Percentiles rank a stretch among this genome's conserved stretches.
These are phyloP conservation scores for Caretta caretta DNA, from an alignment of 2,113 vertebrate species.

Conservation along the genomic window DNA sequence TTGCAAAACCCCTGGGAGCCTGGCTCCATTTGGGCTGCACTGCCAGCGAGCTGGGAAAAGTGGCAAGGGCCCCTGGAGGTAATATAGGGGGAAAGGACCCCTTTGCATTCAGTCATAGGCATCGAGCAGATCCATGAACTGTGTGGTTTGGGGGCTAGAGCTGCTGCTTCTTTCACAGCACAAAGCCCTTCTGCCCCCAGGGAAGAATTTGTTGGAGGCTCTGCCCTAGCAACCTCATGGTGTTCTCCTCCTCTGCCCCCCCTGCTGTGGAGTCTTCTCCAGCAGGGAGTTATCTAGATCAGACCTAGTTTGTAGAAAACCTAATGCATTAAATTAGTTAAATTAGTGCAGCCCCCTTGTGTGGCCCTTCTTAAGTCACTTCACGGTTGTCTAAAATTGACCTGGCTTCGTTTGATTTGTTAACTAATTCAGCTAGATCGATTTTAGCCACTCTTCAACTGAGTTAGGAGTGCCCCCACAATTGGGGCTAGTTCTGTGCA, in stretches of 20 bases:
- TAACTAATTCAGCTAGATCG: background rate
- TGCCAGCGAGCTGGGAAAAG: background rate
- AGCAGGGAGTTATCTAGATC: background rate
- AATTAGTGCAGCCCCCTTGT: background rate
- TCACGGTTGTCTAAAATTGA: background rate
- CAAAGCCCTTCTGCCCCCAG: accelerated
- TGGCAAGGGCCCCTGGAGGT: background rate
- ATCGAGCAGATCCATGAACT: background rate
- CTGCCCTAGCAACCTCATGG: background rate
- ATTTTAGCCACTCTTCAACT: background rate
- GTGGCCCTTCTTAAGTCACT: background rate
- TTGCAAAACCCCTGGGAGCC: background rate
- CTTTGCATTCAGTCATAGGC: background rate
- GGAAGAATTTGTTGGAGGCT: background rate
- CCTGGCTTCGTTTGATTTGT: background rate
- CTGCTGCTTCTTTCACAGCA: background rate
- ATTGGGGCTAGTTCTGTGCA: background rate
- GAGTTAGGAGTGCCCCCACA: background rate
- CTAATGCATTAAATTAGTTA: background rate
- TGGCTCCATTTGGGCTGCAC: background rate
- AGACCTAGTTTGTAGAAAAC: background rate
- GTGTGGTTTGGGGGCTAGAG: background rate
- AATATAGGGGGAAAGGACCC: background rate
- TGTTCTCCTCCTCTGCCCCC: background rate
- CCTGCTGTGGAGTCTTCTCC: background rate